Conservation (phyloP, 2,888 invertebrate species). For the Cryptocephalus primarius region DNA sequence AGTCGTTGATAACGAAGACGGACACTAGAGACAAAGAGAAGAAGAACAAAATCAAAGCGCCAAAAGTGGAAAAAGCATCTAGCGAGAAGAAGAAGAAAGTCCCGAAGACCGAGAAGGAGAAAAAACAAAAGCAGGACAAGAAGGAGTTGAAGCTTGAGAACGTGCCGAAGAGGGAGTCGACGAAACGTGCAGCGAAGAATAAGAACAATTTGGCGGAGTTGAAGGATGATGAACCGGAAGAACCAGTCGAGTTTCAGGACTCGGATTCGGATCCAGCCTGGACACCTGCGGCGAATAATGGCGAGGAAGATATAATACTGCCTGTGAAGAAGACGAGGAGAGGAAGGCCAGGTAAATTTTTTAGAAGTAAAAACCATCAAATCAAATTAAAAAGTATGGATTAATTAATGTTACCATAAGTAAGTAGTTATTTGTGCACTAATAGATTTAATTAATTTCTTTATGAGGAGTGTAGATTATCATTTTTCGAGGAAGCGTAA, state of each 20-base stretch:
- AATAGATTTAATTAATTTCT: too few relatives aligned
- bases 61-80: slow-evolving; percentile 6
- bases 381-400: too few relatives aligned
- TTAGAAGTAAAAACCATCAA: not conserved
- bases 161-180: slow-evolving; percentile 50
- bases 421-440: too few relatives aligned
- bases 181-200: slow-evolving; percentile 55
- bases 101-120: slow-evolving; percentile 15
- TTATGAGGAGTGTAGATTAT: too few relatives aligned
- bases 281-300: slow-evolving; percentile 49
- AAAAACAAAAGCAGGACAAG: slow-evolving; percentile 13
- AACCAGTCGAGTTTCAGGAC: slow-evolving; percentile 42
- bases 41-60: slow-evolving; percentile 14
- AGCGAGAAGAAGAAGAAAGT: slow-evolving; percentile 9
- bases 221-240: slow-evolving; percentile 43
- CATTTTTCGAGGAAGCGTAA: too few relatives aligned
- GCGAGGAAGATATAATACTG: slow-evolving; percentile 27
- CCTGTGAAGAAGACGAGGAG: slow-evolving; percentile 31
- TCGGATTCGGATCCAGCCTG: slow-evolving; percentile 64
- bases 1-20: slow-evolving; percentile 15
- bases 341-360: slow-evolving; percentile 17
- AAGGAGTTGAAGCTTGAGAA: slow-evolving; percentile 36
- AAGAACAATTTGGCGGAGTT: slow-evolving; percentile 46
- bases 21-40: slow-evolving; percentile 8
- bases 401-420: too few relatives aligned